phyloP scores from a whole-genome alignment of 2,797 vertebrate species.

The Ataeniobius toweri region DNA sequence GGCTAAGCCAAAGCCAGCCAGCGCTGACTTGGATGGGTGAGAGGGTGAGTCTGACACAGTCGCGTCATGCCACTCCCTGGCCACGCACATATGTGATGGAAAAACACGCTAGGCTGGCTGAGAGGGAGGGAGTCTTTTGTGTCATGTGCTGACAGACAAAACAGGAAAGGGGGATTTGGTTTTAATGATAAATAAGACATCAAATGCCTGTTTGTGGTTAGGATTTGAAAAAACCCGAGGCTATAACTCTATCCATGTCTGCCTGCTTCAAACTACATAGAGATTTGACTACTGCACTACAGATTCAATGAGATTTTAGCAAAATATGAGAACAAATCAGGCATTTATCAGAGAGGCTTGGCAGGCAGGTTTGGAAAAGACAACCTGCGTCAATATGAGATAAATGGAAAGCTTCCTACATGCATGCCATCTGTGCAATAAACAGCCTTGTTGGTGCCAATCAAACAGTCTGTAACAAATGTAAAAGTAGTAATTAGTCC shows the following conservation, averaged over 20 bases:
- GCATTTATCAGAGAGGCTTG: slow-evolving; percentile 49
- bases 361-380: slow-evolving; percentile 63
- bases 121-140: slow-evolving; percentile 28
- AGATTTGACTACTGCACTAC: not conserved
- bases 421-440: slow-evolving; percentile 71
- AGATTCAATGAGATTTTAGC: not conserved
- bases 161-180: slow-evolving; percentile 15
- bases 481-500: slow-evolving; percentile 1
- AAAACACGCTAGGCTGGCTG: slow-evolving; percentile 46
- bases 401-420: slow-evolving; percentile 70
- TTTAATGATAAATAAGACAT: slow-evolving; percentile 13
- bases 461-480: slow-evolving; percentile 32
- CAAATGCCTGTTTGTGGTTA: slow-evolving; percentile 5
- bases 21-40: slow-evolving; percentile 57
- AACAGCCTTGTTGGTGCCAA: slow-evolving; percentile 11
- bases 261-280: not conserved
- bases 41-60: slow-evolving; percentile 59
- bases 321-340: slow-evolving; percentile 24
- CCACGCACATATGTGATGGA: slow-evolving; percentile 39
- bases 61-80: slow-evolving; percentile 37
- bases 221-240: slow-evolving; percentile 4
- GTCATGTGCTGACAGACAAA: slow-evolving; percentile 45
- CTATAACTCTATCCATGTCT: not conserved
- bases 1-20: slow-evolving; percentile 52
- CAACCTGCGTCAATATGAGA: slow-evolving; percentile 71